Evolutionary conservation across 1,140 invertebrate species (phyloP).

Genomic region (Trichomalopsis sarcophagae): DNA sequence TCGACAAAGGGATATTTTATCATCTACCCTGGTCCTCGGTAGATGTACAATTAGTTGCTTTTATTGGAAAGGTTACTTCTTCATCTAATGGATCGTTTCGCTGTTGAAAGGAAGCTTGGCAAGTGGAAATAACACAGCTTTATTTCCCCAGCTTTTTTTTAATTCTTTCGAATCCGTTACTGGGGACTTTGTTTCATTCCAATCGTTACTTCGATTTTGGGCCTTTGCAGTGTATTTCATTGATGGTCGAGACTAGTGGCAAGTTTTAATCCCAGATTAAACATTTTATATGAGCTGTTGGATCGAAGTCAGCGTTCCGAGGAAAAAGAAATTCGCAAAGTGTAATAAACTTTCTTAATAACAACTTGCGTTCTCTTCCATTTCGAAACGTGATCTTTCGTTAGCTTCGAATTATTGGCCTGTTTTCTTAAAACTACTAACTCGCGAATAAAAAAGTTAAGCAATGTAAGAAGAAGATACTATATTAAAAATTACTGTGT

Average conservation of each 20-base stretch:
- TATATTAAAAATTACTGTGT: background rate
- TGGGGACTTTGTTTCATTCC: no score
- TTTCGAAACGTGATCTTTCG: slow-evolving; percentile 17
- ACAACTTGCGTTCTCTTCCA: slow-evolving; percentile 4
- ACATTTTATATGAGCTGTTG: slow-evolving; percentile 7
- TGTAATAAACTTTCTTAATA: slow-evolving; percentile 39
- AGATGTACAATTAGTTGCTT: background rate
- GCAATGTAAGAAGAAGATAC: background rate
- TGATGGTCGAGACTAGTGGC: background rate
- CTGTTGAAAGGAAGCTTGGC: background rate
- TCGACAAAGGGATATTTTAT: background rate
- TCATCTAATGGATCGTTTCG: background rate
- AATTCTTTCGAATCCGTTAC: no score
- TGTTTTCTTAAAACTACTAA: background rate
- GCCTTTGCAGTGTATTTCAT: background rate
- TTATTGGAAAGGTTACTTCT: background rate
- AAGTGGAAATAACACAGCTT: background rate
- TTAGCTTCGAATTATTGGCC: background rate
- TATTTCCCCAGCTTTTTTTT: background rate
- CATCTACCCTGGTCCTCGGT: background rate
- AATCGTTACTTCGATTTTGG: no score
- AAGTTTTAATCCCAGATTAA: slow-evolving; percentile 16
- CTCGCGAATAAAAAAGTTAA: background rate
- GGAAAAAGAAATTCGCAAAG: background rate
- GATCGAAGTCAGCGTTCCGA: background rate